A percentile compares a stretch with the other conserved stretches of the same genome.
Conservation (phyloP, 2,888 invertebrate genomes). For the Plagodis pulveraria region DNA sequence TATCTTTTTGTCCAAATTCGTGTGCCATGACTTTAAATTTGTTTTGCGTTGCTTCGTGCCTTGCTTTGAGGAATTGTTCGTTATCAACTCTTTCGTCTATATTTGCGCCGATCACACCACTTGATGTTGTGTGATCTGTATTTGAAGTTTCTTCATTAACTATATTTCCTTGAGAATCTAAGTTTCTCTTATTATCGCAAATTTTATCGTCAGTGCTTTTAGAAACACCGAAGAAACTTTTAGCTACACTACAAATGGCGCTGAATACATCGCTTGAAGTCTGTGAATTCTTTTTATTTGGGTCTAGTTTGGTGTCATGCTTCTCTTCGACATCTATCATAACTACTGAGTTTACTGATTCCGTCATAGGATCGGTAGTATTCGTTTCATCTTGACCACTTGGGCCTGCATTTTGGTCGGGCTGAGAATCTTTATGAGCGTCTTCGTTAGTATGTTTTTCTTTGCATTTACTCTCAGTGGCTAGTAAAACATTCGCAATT, state of each 20-base stretch:
- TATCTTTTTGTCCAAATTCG: constrained; percentile 71
- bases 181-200: constrained; percentile 64
- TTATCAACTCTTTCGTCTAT: constrained; percentile 60
- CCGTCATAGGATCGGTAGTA: constrained; percentile 35
- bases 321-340: constrained; percentile 40
- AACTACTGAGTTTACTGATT: constrained; percentile 38
- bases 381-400: constrained; percentile 5
- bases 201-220: constrained; percentile 46
- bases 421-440: constrained; percentile 12
- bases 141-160: constrained; percentile 45
- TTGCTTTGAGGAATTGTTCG: constrained; percentile 62
- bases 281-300: constrained; percentile 50
- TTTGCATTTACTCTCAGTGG: too few relatives aligned
- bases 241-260: constrained; percentile 68
- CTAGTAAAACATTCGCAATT: constrained; percentile 49
- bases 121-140: constrained; percentile 57
- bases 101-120: constrained; percentile 63
- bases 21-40: constrained; percentile 81
- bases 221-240: constrained; percentile 63
- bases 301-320: constrained; percentile 36
- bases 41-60: constrained; percentile 74
- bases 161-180: constrained; percentile 70
- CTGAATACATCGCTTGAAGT: constrained; percentile 60
- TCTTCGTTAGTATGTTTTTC: constrained; percentile 37
- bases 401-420: neutral